Evolutionary conservation across 2,797 vertebrate genomes (phyloP), one percentile per base, ranked within the genome.

Genomic region (Pangasius djambal): DNA sequence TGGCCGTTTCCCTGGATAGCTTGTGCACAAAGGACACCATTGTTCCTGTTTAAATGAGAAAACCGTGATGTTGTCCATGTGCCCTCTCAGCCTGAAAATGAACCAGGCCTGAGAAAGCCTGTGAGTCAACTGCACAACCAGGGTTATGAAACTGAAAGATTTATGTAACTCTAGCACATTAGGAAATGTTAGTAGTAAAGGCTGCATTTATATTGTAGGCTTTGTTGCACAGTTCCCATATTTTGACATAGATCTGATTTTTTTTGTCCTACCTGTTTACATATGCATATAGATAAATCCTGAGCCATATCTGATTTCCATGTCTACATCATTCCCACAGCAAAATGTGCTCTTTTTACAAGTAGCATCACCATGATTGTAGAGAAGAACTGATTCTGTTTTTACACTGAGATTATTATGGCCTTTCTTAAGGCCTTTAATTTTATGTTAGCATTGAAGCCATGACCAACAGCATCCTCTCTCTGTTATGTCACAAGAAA

Each of bases 21-120:
- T 93, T 89, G 37, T 6, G 69, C 91, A 96, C 96, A 96, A 96
- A 96, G 95, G 91, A 93, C 92, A 93, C 91, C 91, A 93, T 95
- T 95, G 94, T 95, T 94, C 92, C 90, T 90, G 91, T 93, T 95
- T 93, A 95, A 95, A 95, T 95, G 94, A 94, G 92, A 92, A 93
- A 93, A 93, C 90, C 91, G 92, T 93, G 92, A 92, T 90, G 92
- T 92, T 93, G 94, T 87, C 84, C 91, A 93, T 50, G 28, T 78
- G 50, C n/a, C 52, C 77, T 57, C 18, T 55, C 48, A 55, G 48
- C 50, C 77, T 55, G 77, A 22, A 57, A 55, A 57, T 15, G 1
- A 79, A 34, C 50, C 75, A 31, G 75, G 25, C 48, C 50, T 20
- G 50, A 79, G 77, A 75, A 48, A 75, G 31, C 22, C 20, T 48